phyloP scores from a whole-genome alignment of 2,113 vertebrate species.

The Eudorcas thomsonii region DNA sequence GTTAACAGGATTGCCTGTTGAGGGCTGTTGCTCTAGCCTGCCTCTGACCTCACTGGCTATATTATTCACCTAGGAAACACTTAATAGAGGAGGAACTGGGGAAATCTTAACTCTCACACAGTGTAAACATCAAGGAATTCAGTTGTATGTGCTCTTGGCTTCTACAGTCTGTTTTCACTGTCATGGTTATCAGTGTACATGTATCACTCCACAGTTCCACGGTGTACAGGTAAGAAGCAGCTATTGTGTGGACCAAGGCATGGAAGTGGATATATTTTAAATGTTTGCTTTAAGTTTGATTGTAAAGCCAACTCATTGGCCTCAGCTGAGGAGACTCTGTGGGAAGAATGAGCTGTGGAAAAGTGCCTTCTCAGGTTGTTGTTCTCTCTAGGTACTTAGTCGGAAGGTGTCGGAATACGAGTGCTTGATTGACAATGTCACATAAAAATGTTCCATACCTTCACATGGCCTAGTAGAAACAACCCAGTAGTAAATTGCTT shows the following conservation, averaged over 20 bases:
- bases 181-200: background rate
- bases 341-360: background rate
- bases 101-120: background rate
- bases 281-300: background rate
- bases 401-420: conserved; percentile 28
- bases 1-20: background rate
- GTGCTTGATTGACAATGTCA: conserved; percentile 12
- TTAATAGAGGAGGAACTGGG: background rate
- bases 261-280: background rate
- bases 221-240: background rate
- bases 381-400: conserved; percentile 1
- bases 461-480: conserved; percentile 46
- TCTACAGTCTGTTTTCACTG: background rate
- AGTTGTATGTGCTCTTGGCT: background rate
- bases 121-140: background rate
- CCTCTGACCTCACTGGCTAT: background rate
- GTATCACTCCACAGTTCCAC: background rate
- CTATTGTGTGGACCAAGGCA: background rate
- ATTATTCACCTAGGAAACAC: background rate
- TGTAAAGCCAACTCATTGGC: background rate
- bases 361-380: background rate
- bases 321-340: background rate
- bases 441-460: conserved; percentile 29
- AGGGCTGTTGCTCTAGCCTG: background rate
- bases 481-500: background rate